Evolutionary conservation across 2,888 invertebrate species (phyloP).

Genomic region (Xestia rhomboidea): DNA sequence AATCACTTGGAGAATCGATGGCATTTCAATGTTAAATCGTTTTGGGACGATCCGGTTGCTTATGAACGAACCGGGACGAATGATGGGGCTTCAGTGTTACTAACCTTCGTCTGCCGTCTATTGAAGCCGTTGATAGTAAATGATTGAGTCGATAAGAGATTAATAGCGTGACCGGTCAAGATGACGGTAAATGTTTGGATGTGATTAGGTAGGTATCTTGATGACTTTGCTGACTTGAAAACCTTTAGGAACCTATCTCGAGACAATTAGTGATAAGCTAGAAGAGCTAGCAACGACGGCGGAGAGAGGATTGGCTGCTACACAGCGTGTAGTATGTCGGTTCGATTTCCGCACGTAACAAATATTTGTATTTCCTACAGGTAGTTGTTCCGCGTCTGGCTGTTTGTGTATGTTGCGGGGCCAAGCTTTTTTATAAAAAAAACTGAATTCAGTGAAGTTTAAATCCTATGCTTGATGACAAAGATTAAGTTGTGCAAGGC

Average conservation of each 20-base stretch:
- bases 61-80: slow-evolving; percentile 38
- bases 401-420: neutral
- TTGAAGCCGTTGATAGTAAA: slow-evolving; percentile 13
- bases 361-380: neutral
- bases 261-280: neutral
- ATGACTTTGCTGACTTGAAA: neutral
- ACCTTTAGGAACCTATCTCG: neutral
- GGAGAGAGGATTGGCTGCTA: neutral
- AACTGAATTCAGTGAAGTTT: too few species aligned
- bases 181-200: neutral
- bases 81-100: slow-evolving; percentile 35
- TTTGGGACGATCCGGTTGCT: slow-evolving; percentile 48
- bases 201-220: neutral
- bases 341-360: neutral
- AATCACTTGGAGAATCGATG: slow-evolving; percentile 56
- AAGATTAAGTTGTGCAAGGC: too few species aligned
- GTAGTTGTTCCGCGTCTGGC: neutral
- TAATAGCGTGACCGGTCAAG: neutral
- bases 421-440: too few species aligned
- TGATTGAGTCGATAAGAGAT: slow-evolving; percentile 4
- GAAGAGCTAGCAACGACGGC: neutral
- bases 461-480: too few species aligned
- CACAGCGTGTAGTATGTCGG: neutral
- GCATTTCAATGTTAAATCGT: slow-evolving; percentile 59
- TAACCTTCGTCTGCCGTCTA: slow-evolving; percentile 8